Percentiles rank a stretch among this genome's conserved stretches.
Conservation (phyloP, 23 tunicate species). For the Halocynthia aurantium region DNA sequence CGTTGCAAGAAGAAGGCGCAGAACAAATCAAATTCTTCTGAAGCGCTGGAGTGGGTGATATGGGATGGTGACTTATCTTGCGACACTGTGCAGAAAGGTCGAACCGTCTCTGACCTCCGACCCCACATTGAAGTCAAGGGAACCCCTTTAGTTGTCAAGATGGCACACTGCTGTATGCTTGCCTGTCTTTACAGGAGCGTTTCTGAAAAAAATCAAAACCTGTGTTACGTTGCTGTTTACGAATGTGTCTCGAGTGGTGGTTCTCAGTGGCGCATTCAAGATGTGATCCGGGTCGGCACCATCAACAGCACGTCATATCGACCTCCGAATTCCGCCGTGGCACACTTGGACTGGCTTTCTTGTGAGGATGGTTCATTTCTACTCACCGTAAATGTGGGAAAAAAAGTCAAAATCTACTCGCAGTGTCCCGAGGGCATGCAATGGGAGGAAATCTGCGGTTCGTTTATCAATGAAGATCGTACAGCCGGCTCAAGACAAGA, state of each 20-base stretch:
- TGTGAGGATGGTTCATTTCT: slow-evolving; percentile 75
- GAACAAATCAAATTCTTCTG: no score
- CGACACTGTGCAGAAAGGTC: not conserved
- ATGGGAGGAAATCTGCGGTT: slow-evolving; percentile 4
- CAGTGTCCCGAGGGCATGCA: slow-evolving; percentile 48
- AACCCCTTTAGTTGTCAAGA: slow-evolving; percentile 54
- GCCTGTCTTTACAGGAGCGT: slow-evolving; percentile 41
- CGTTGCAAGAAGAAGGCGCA: slow-evolving; percentile 2
- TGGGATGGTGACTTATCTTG: not conserved
- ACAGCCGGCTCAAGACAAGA: slow-evolving; percentile 1
- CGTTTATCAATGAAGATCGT: not conserved
- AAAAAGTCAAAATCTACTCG: slow-evolving; percentile 50
- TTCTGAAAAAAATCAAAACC: not conserved
- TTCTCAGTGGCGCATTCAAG: slow-evolving; percentile 60
- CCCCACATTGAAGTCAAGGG: slow-evolving; percentile 30
- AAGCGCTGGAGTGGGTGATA: not conserved
- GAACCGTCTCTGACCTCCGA: not conserved
- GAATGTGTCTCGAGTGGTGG: slow-evolving; percentile 92
- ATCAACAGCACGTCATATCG: not conserved
- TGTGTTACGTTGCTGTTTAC: slow-evolving; percentile 44
- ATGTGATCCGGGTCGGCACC: slow-evolving; percentile 15
- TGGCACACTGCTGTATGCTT: slow-evolving; percentile 64
- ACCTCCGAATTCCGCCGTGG: slow-evolving; percentile 1
- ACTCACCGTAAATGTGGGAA: slow-evolving; percentile 45
- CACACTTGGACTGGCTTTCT: slow-evolving; percentile 82